Evolutionary conservation across 2,888 invertebrate genomes (phyloP).

Genomic region (Agonopterix arenella): DNA sequence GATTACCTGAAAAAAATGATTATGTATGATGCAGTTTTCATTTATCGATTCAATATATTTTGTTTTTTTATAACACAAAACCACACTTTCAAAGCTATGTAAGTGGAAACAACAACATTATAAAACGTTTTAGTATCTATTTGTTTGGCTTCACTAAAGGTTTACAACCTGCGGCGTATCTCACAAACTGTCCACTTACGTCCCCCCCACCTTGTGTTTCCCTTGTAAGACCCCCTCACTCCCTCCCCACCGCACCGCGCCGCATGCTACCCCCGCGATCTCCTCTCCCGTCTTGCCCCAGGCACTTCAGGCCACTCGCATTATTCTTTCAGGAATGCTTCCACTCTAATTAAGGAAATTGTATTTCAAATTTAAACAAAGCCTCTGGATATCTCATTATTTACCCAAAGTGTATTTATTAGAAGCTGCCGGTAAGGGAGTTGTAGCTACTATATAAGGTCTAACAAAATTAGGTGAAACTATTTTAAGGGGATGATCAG

Average conservation of each 20-base stretch:
- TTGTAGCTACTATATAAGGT: no score
- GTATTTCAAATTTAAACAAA: conserved; percentile 55
- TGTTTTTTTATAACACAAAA: no score
- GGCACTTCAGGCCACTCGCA: conserved; percentile 31
- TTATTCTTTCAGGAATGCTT: conserved; percentile 53
- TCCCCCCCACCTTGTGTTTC: conserved; percentile 2
- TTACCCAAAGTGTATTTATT: conserved; percentile 32
- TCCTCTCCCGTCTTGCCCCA: conserved; percentile 16
- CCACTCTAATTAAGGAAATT: conserved; percentile 56
- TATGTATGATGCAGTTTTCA: no score
- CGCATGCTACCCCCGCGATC: neutral
- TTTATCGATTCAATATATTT: no score
- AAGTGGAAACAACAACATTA: no score
- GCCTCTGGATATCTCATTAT: conserved; percentile 34
- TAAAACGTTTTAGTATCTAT: neutral
- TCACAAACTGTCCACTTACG: conserved; percentile 11
- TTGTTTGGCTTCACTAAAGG: neutral
- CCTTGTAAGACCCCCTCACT: neutral
- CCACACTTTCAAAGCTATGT: no score
- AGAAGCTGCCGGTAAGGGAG: conserved; percentile 15
- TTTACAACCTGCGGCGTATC: neutral
- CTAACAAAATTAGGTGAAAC: no score
- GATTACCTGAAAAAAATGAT: no score
- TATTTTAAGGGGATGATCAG: no score
- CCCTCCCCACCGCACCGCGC: neutral